Evolutionary conservation across 2,113 vertebrate species (phyloP).

Genomic region (Donacobius atricapilla): DNA sequence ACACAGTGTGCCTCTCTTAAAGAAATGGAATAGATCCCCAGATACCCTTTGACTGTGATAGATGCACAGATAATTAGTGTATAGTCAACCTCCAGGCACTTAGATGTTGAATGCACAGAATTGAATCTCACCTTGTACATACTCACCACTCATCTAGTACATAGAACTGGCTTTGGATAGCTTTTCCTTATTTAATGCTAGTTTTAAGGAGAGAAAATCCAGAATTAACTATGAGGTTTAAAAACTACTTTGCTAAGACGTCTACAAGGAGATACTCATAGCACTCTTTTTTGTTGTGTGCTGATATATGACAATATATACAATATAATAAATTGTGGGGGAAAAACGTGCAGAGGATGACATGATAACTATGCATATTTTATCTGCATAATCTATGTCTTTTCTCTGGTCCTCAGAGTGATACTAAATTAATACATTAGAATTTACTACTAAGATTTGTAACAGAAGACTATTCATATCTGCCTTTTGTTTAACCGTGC

Average conservation of each 20-base stretch:
- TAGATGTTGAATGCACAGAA: not conserved
- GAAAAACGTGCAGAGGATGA: not conserved
- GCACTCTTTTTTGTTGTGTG: not conserved
- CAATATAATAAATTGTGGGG: not conserved
- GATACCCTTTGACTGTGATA: not conserved
- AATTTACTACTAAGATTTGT: not conserved
- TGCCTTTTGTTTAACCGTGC: not conserved
- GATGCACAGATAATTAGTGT: not conserved
- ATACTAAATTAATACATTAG: not conserved
- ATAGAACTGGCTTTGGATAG: not conserved
- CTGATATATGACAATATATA: not conserved
- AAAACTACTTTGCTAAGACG: not conserved
- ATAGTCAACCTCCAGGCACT: not conserved
- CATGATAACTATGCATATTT: not conserved
- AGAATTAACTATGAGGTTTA: not conserved
- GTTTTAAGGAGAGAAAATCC: not conserved
- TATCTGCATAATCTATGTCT: not conserved
- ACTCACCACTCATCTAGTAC: not conserved
- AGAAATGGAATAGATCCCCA: not conserved
- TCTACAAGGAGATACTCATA: not conserved
- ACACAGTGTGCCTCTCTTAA: not conserved
- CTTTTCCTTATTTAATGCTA: not conserved
- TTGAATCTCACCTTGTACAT: not conserved
- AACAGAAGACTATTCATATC: not conserved
- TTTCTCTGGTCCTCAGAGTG: not conserved